Percentiles rank a stretch among this genome's conserved stretches.
Conservation (phyloP, 2,113 vertebrate species). For the Atlantisia rogersi region DNA sequence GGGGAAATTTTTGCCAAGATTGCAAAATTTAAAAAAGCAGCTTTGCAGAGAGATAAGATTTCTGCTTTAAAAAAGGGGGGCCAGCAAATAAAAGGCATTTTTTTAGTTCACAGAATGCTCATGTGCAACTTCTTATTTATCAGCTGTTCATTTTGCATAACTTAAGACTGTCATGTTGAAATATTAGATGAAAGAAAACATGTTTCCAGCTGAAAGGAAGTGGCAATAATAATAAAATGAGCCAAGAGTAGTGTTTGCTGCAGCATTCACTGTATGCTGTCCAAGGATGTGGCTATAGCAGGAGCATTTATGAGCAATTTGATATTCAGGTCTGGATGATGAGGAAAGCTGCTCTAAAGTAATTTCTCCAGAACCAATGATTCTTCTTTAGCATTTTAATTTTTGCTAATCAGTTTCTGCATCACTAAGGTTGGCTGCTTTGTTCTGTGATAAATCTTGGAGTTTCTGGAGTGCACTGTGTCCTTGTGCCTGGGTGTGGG, state of each 20-base stretch:
- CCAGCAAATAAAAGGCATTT: background rate
- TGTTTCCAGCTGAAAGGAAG: background rate
- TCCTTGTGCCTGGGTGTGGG: background rate
- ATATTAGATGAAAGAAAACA: background rate
- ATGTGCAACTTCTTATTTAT: background rate
- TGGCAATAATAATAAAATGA: background rate
- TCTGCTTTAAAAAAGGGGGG: no score
- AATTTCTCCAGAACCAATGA: background rate
- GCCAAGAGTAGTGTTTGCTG: background rate
- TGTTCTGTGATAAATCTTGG: background rate
- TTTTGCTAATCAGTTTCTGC: background rate
- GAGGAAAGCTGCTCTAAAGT: background rate
- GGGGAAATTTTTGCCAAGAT: background rate
- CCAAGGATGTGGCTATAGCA: background rate
- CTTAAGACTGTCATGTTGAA: background rate
- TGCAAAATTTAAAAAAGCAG: background rate
- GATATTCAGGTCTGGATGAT: background rate
- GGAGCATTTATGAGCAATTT: background rate
- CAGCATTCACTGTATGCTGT: background rate
- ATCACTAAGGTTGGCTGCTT: background rate
- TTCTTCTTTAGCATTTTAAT: background rate
- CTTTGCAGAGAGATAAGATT: background rate
- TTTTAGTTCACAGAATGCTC: background rate
- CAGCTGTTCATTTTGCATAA: background rate
- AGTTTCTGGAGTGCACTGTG: background rate